Percentiles rank a stretch among this genome's conserved stretches.
Evolutionary conservation across 2,113 vertebrate species (phyloP).

Genomic region (Eclectus roratus): DNA sequence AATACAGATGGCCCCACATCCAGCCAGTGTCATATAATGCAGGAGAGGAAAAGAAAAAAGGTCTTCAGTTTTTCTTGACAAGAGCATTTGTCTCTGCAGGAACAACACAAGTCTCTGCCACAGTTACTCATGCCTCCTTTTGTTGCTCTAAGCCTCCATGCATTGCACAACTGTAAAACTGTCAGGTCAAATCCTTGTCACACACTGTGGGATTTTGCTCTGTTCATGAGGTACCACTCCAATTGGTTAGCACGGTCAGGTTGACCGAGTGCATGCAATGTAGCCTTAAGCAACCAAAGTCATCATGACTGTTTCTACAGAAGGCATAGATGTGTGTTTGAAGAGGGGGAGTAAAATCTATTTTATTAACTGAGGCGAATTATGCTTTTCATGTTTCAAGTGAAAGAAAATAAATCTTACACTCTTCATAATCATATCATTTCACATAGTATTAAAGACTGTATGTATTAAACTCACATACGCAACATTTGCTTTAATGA

Average conservation of each 20-base stretch:
- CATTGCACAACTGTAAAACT: constrained; percentile 48
- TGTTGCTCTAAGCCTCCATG: constrained; percentile 43
- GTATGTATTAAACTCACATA: neutral
- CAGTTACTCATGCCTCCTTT: neutral
- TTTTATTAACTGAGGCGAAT: neutral
- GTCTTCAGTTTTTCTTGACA: neutral
- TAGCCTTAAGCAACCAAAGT: constrained; percentile 44
- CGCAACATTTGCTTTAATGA: neutral
- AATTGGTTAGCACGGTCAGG: constrained; percentile 45
- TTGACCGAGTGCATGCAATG: constrained; percentile 27
- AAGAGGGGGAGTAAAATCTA: neutral
- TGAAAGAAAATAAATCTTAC: neutral
- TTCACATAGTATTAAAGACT: neutral
- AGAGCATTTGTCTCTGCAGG: neutral
- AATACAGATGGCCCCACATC: neutral
- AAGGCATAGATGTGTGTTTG: neutral
- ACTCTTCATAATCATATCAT: neutral
- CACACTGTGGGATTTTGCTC: neutral
- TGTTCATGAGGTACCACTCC: neutral
- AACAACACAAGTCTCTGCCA: neutral
- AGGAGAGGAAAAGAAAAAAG: neutral
- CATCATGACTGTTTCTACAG: constrained; percentile 32
- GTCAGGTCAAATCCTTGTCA: constrained; percentile 74
- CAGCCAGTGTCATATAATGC: neutral
- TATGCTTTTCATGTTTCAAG: neutral